A percentile compares a stretch with the other conserved stretches of the same genome.
phyloP scores from a whole-genome alignment of 2,888 invertebrate genomes.

The Heliothis peltigera region DNA sequence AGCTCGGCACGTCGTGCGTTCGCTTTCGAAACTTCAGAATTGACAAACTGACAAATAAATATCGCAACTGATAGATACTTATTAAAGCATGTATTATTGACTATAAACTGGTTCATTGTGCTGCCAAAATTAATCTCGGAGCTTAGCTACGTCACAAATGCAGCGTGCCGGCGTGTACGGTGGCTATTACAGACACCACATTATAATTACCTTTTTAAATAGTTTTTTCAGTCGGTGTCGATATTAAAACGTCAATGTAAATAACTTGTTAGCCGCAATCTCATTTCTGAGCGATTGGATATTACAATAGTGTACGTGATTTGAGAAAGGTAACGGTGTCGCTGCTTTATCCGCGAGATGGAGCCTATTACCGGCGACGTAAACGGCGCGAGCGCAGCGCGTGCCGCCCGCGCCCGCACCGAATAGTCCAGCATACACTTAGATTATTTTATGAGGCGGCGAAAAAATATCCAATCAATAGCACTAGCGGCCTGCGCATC shows the following conservation, averaged over 20 bases:
- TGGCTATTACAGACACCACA: constrained; percentile 86
- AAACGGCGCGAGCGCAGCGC: constrained; percentile 77
- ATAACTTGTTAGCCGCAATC: constrained; percentile 90
- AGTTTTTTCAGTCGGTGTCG: constrained; percentile 86
- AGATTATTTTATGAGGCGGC: constrained; percentile 75
- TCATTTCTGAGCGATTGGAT: constrained; percentile 90
- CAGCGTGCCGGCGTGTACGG: constrained; percentile 84
- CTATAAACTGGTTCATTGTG: constrained; percentile 87
- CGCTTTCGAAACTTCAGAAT: constrained; percentile 83
- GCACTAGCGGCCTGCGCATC: constrained; percentile 41
- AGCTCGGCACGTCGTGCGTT: constrained; percentile 67
- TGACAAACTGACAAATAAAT: constrained; percentile 86
- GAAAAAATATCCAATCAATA: constrained; percentile 71
- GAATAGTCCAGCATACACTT: constrained; percentile 63
- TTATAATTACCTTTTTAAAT: constrained; percentile 90
- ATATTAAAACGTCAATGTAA: constrained; percentile 90
- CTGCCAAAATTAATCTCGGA: constrained; percentile 87
- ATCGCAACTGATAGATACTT: constrained; percentile 85
- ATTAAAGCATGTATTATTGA: constrained; percentile 84
- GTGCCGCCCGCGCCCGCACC: constrained; percentile 69
- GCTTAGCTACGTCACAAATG: constrained; percentile 88
- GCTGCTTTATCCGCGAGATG: constrained; percentile 88
- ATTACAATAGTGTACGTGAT: constrained; percentile 90
- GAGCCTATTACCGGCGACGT: constrained; percentile 79
- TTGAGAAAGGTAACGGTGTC: constrained; percentile 90